These are phyloP conservation scores for Sprattus sprattus DNA, from an alignment of 2,113 vertebrate species.

Conservation along the genomic window DNA sequence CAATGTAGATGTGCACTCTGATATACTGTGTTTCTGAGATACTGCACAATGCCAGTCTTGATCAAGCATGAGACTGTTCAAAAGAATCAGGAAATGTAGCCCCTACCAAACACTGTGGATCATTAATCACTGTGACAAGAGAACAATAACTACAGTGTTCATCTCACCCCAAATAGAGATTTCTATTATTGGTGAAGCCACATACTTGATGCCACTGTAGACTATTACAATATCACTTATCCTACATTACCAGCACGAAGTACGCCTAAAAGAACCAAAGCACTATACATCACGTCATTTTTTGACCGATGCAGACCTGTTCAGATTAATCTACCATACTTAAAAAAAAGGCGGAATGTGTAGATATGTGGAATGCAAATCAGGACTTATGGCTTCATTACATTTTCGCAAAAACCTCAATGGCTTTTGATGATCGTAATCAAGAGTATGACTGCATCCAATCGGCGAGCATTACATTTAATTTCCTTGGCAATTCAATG, in stretches of 20 bases:
- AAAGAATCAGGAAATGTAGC: slow-evolving; percentile 10
- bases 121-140: slow-evolving; percentile 5
- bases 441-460: slow-evolving; percentile 70
- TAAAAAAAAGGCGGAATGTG: neutral
- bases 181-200: slow-evolving; percentile 1
- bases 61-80: neutral
- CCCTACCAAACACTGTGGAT: neutral
- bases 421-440: slow-evolving; percentile 73
- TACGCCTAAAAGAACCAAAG: neutral
- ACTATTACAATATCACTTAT: neutral
- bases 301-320: neutral
- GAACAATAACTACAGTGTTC: neutral
- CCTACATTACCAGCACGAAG: neutral
- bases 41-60: slow-evolving; percentile 10
- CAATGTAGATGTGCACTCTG: neutral
- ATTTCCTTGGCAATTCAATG: slow-evolving; percentile 76
- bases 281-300: neutral
- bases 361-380: slow-evolving; percentile 45
- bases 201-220: neutral
- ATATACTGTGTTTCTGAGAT: neutral
- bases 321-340: neutral
- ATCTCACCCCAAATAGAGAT: slow-evolving; percentile 10
- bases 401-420: slow-evolving; percentile 77
- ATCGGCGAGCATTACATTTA: slow-evolving; percentile 70
- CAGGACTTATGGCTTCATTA: slow-evolving; percentile 72